Base-by-base conservation (phyloP, 2,888 invertebrate genomes). In the Fragum whitleyi region DNA sequence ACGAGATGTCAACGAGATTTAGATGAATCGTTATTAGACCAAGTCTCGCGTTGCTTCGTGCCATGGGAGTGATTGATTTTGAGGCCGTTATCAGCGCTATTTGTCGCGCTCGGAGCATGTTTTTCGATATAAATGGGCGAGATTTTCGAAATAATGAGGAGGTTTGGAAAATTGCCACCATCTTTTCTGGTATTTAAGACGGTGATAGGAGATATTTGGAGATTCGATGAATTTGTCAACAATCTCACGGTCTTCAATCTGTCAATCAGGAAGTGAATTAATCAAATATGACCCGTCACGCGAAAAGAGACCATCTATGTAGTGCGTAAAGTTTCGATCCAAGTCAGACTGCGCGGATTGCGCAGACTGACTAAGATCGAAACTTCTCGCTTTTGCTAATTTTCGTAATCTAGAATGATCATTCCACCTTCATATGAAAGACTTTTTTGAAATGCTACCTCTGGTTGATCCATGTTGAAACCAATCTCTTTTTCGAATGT, bases 1-100 rank as follows among this genome's bases (percentile, higher is more conserved):
- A 74, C 74, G 74, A 74, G 74, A 74, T 77, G 77, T 77, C 77
- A 68, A 73, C 77, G 73, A 47, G 39, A 47, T 29, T 73, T 77
- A 62, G 77, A 77, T 77, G 36, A 73, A 77, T 77, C 57, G 69
- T 32, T 59, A 57, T 55, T 73, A 51, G 29, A 51, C 11, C 29
- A 47, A 51, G 28, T 16, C 29, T 51, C 51, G 53, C 36, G 51
- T 26, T 16, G 47, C 67, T 67, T 39, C 62, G 62, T 62, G 62
- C 62, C 62, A 62, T 36, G n/a, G n/a, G 19, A 19, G 28, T 62
- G 62, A 62, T 62, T 62, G 62, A 62, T 62, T 62, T 62, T 36
- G 5, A 19, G 62, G 32, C n/a, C 62, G 23, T 62, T 62, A 62
- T 62, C 62, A 9, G 28, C 32, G 32, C 36, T 32, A 62, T 62